A percentile compares a stretch with the other conserved stretches of the same genome.
Evolutionary conservation across 2,797 vertebrate species (phyloP).

Genomic region (Adrianichthys oophorus): DNA sequence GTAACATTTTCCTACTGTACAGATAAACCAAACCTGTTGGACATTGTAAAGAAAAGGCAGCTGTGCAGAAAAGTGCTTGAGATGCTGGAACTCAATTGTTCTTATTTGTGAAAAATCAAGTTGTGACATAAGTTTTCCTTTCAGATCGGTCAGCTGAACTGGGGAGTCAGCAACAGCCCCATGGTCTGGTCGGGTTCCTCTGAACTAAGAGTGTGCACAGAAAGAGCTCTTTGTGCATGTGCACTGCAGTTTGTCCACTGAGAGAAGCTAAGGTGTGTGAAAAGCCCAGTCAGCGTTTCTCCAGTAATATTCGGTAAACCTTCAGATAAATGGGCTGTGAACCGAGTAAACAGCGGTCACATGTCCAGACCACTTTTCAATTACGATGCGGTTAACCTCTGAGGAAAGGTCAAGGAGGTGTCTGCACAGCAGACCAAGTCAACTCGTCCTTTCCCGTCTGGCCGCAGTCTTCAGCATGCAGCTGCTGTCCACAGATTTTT

Average conservation of each 20-base stretch:
- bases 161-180: too few relatives aligned
- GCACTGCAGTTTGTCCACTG: slow-evolving; percentile 33
- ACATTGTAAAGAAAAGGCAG: too few relatives aligned
- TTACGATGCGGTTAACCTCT: slow-evolving; percentile 70
- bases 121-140: too few relatives aligned
- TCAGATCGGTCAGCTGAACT: too few relatives aligned
- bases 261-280: slow-evolving; percentile 49
- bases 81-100: too few relatives aligned
- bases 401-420: slow-evolving; percentile 49
- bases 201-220: too few relatives aligned
- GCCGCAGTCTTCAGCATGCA: neutral
- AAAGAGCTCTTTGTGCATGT: neutral
- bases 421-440: slow-evolving; percentile 46
- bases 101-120: too few relatives aligned
- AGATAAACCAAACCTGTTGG: too few relatives aligned
- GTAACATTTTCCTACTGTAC: too few relatives aligned
- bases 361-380: slow-evolving; percentile 70
- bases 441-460: slow-evolving; percentile 24
- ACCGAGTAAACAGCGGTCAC: slow-evolving; percentile 74
- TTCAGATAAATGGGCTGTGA: slow-evolving; percentile 72
- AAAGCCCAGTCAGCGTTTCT: slow-evolving; percentile 60
- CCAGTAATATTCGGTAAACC: slow-evolving; percentile 68
- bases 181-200: too few relatives aligned
- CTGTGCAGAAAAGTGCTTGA: too few relatives aligned
- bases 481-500: neutral